Evolutionary conservation across 30 jellyfish, hydroid and myxozoan genomes (phyloP), one percentile per base, ranked within the genome.

Genomic region (Calvadosia cruxmelitensis): DNA sequence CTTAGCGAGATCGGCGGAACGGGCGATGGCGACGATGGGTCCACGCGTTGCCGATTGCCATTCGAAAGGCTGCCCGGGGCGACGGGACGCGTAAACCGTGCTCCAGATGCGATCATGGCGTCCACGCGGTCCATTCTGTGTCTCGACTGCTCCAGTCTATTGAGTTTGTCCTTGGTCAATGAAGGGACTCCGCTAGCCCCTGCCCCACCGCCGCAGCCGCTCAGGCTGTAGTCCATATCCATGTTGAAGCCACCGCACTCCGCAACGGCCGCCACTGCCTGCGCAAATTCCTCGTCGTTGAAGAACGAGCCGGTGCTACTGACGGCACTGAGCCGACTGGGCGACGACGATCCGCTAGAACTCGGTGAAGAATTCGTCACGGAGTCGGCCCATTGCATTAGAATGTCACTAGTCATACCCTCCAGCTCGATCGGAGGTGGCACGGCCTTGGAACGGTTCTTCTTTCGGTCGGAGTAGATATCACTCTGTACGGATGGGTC

Each of bases 181-280:
- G 86, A 64, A 31, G 87, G 84, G 30, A 93, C 88, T 0, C 79
- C 83, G 34, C 71, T 83, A n/a, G 69, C 68, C 1, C 93, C 93
- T 2, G 88, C 93, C 23, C 69, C 27, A 13, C 74, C 65, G 7
- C 81, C 73, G 94, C 81, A 79, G 23, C 92, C 92, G 33, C 95
- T 85, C 33, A 91, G 74, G 1, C 93, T 74, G 74, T 91, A 91
- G 66, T 91, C 99, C 30, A 69, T 78, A 63, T 91, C 95, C 95
- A 79, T 91, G 42, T 72, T 78, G 78, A 91, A 91, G 3, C 99
- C 99, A 49, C 94, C 94, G 49, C 99, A 91, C 52, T 91, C 95
- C 25, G 75, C 95, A 27, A 91, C 99, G 32, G 99, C 99, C n/a
- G 99, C 99, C 35, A 91, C 99, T 12, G 99, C 99, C 33, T 91